Evolutionary conservation across 2,113 vertebrate species (phyloP), one percentile per base, ranked within the genome.

Genomic region (Alethe castanea): DNA sequence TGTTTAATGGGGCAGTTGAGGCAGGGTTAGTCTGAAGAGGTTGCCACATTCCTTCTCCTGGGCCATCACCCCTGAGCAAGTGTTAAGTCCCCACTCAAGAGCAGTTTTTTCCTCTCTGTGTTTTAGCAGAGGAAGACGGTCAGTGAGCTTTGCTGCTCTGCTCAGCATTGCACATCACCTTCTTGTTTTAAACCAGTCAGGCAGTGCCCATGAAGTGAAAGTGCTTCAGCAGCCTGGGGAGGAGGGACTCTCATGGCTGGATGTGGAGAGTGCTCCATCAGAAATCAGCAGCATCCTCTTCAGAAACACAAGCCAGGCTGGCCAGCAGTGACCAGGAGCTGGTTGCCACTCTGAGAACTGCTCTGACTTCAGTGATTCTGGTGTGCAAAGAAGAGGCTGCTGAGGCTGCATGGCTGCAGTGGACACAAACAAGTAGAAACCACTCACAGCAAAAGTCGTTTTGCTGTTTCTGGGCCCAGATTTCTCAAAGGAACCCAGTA

Each of bases 131-230:
- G 31, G 19, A 33, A 44, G 54, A 62, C 1, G 5, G 17, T 38
- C 0, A 0, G 56, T 23, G 57, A 86, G 44, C 20, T 6, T 16
- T 1, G 0, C 65, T 38, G 87, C 70, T 47, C 79, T 20, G 52
- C 67, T 83, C 59, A 52, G 48, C 57, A 22, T 2, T n/a, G 60
- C 53, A 18, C 3, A 2, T 44, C 1, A 3, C n/a, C 38, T 19
- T 17, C 56, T 61, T 69, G n/a, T 61, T 70, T 61, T 17, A 23
- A 59, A 38, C 0, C 2, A 88, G n/a, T 38, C 85, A 62, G 47
- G 52, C 86, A 69, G 56, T 4, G 9, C 28, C 42, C 52, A 26
- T 64, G 73, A 74, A 86, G 81, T 64, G 31, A 19, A 78, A 78
- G 38, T 3, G 3, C 29, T 38, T 45, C 38, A 73, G 22, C 45